Base-by-base conservation (phyloP, 1,140 invertebrate genomes). In the Drosophila willistoni region DNA sequence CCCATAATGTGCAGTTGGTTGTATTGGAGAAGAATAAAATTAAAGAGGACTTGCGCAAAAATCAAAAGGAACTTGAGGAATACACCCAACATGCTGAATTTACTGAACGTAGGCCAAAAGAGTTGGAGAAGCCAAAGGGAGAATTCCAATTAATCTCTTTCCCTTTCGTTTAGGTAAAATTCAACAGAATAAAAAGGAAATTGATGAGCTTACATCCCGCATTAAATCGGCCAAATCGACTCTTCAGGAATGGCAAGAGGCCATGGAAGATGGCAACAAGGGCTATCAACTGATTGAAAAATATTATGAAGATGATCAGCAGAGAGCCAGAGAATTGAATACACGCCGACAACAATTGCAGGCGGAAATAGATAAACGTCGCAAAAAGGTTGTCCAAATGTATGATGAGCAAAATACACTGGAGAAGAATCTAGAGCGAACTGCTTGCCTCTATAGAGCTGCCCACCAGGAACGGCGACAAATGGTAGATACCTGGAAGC, bases 151-250 rank as follows among this genome's bases (percentile, higher is more conserved):
- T 22, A 47, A 47, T 47, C 33, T 51, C 2, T 19, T 9, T 7
- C 36, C 12, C 7, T 36, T 61, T 39, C 42, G 29, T 59, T 64
- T 61, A 84, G 90, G 65, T 42, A 81, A 74, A 59, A 87, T 75
- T 91, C 85, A 41, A 13, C 73, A 79, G 19, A 75, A 93, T 1
- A 91, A 84, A 5, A 91, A 87, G 1, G 94, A 94, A 77, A 90
- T 95, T 13, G 93, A 94, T 42, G 91, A 91, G 12, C 77, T 93
- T 0, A 94, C 94, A 64, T 90, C 92, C 19, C 93, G 92, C 68
- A 93, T 95, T 0, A 92, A 93, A 42, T 93, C 94, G 79, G 94
- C 94, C n/a, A 93, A 94, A 54, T 92, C 93, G 33, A 93, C 93
- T 10, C 75, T 95, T 25, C 75, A 93, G 6, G 92, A 93, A 13